Evolutionary conservation across 2,797 vertebrate species (phyloP).

Genomic region (Taeniopygia guttata): DNA sequence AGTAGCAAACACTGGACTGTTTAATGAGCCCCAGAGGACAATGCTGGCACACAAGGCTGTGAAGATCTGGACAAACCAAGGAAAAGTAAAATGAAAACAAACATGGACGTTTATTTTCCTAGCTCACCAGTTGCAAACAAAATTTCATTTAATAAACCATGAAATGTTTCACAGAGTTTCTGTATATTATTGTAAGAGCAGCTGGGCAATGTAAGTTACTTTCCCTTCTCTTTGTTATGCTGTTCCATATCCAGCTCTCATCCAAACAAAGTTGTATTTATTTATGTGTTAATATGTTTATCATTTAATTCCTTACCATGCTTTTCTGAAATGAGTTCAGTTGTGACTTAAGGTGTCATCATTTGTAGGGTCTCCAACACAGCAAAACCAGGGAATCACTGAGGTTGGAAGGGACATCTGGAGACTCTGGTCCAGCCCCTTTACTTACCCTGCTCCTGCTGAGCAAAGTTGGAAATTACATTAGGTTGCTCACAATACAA

Average conservation of each 20-base stretch:
- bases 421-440: not conserved
- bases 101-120: conserved; percentile 86
- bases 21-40: conserved; percentile 75
- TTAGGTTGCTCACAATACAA: not conserved
- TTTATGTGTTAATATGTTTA: conserved; percentile 61
- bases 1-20: conserved; percentile 72
- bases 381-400: not conserved
- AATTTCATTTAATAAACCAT: conserved; percentile 91
- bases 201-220: conserved; percentile 74
- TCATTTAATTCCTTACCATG: conserved; percentile 29
- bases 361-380: not conserved
- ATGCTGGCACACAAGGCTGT: conserved; percentile 60
- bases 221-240: conserved; percentile 61
- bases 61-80: conserved; percentile 72
- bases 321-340: conserved; percentile 6
- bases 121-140: conserved; percentile 85
- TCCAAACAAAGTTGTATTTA: conserved; percentile 62
- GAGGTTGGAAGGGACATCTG: not conserved
- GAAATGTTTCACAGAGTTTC: conserved; percentile 88
- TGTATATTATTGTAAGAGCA: conserved; percentile 82
- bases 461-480: not conserved
- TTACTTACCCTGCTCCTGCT: not conserved
- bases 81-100: conserved; percentile 85
- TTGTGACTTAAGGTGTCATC: not conserved
- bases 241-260: conserved; percentile 50